Conservation (phyloP, 2,888 invertebrate genomes). For the Cosmia pyralina region DNA sequence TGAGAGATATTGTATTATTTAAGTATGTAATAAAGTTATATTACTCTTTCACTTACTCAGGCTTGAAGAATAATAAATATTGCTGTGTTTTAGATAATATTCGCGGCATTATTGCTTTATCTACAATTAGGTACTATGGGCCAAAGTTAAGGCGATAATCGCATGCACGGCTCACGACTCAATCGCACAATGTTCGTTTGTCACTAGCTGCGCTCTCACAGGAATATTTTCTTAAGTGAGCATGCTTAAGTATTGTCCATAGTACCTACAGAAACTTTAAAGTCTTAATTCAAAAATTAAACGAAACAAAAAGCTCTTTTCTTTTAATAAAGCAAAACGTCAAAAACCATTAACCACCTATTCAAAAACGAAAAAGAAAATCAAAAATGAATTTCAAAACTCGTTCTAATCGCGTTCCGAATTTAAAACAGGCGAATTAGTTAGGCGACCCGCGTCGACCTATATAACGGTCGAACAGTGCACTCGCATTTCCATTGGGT, state of each 20-base stretch:
- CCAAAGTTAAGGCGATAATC: too few species aligned
- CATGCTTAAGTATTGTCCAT: too few species aligned
- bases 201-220: too few species aligned
- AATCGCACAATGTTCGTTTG: too few species aligned
- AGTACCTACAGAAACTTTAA: background rate
- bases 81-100: background rate
- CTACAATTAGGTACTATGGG: background rate
- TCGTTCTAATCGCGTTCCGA: conserved; percentile 61
- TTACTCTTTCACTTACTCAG: conserved; percentile 11
- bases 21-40: conserved; percentile 30
- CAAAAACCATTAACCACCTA: conserved; percentile 10
- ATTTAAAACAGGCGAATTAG: conserved; percentile 61
- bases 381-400: conserved; percentile 43
- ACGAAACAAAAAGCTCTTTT: background rate
- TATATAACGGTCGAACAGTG: conserved; percentile 59
- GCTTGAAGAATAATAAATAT: background rate
- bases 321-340: conserved; percentile 6
- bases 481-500: conserved; percentile 40
- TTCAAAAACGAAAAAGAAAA: conserved; percentile 33
- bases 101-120: background rate
- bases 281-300: background rate
- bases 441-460: conserved; percentile 55
- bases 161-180: too few species aligned
- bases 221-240: too few species aligned
- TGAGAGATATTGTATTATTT: conserved; percentile 46